These are phyloP conservation scores for Neocrepidodera transversa DNA, from an alignment of 2,888 invertebrate species.

Conservation along the genomic window DNA sequence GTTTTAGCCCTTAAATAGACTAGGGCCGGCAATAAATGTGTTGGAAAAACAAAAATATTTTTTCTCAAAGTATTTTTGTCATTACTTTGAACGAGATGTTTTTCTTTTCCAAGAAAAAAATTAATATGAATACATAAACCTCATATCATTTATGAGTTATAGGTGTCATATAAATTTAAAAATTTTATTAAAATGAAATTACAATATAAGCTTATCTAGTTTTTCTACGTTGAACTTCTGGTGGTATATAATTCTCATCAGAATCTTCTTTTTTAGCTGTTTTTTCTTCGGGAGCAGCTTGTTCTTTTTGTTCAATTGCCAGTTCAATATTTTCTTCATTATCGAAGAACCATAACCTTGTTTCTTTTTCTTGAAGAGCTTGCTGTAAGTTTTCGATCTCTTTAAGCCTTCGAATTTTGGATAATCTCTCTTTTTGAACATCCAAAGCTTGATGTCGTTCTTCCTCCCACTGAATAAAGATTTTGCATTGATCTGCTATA, in stretches of 20 bases:
- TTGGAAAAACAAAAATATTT: too few relatives aligned
- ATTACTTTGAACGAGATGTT: too few relatives aligned
- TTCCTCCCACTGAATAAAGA: constrained; percentile 68
- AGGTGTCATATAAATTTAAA: too few relatives aligned
- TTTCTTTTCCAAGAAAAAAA: too few relatives aligned
- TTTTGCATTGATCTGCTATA: constrained; percentile 66
- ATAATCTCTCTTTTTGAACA: constrained; percentile 65
- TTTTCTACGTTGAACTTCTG: constrained; percentile 64
- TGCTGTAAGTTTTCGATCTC: constrained; percentile 69
- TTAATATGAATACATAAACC: too few relatives aligned
- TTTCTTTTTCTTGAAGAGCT: constrained; percentile 68
- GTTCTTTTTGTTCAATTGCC: constrained; percentile 69
- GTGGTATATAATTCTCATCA: constrained; percentile 75
- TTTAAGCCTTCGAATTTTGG: constrained; percentile 60
- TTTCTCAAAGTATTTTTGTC: too few relatives aligned
- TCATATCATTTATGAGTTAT: too few relatives aligned
- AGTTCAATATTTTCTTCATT: constrained; percentile 79
- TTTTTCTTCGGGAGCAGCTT: constrained; percentile 30
- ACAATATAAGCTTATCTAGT: too few relatives aligned
- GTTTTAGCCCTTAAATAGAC: too few relatives aligned
- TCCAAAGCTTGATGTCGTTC: constrained; percentile 66
- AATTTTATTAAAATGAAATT: too few relatives aligned
- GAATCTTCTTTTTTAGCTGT: constrained; percentile 58
- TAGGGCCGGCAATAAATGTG: too few relatives aligned
- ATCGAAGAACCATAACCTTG: constrained; percentile 80